Percentiles rank a stretch among this genome's conserved stretches.
phyloP scores from a whole-genome alignment of 2,113 vertebrate species.

The Saimiri boliviensis region DNA sequence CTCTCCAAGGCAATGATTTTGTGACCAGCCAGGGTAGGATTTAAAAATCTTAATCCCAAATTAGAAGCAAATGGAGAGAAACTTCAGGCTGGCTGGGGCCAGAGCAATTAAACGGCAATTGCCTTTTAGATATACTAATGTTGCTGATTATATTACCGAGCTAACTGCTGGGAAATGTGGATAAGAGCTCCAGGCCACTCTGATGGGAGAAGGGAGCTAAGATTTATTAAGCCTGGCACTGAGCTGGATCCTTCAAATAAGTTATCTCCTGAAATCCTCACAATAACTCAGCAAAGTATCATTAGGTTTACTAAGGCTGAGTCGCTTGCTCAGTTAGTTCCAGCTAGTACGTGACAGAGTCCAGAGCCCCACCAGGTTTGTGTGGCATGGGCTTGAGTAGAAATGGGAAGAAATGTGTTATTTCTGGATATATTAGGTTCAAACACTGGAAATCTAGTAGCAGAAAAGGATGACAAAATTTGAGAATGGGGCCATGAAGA shows the following conservation, averaged over 20 bases:
- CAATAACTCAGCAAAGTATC: background rate
- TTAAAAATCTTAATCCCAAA: slow-evolving; percentile 55
- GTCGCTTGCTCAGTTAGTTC: background rate
- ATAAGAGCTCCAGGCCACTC: slow-evolving; percentile 44
- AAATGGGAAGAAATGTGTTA: background rate
- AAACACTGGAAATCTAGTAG: background rate
- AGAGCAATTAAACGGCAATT: slow-evolving; percentile 73
- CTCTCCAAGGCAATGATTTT: slow-evolving; percentile 47
- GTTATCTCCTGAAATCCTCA: slow-evolving; percentile 27
- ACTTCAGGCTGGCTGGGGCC: slow-evolving; percentile 57
- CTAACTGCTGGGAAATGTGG: slow-evolving; percentile 31
- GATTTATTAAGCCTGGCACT: slow-evolving; percentile 57
- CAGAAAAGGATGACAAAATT: background rate
- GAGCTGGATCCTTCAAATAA: background rate
- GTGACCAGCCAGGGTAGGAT: slow-evolving; percentile 26
- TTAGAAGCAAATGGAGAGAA: slow-evolving; percentile 57
- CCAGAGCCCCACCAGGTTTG: background rate
- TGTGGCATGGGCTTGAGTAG: background rate
- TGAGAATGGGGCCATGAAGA: background rate
- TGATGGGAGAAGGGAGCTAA: background rate
- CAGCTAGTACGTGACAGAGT: background rate
- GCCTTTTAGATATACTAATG: slow-evolving; percentile 66
- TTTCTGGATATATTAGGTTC: background rate
- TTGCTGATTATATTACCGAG: slow-evolving; percentile 63
- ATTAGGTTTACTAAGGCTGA: background rate